Evolutionary conservation across 2,888 invertebrate species (phyloP).

Genomic region (Pseudeuparius sepicola): DNA sequence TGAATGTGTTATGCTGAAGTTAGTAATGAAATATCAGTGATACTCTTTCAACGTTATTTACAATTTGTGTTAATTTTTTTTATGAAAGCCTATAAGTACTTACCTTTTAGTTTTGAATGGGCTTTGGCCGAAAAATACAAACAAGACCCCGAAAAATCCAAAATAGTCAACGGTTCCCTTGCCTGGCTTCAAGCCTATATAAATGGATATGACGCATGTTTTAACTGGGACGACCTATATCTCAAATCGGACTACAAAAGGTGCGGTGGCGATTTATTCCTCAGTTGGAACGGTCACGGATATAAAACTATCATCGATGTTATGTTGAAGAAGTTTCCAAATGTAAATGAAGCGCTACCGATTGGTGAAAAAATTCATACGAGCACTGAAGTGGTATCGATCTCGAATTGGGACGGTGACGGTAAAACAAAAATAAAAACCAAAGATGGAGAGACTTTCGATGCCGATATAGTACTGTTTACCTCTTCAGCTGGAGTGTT

Average conservation of each 20-base stretch:
- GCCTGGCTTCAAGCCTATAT: constrained; percentile 13
- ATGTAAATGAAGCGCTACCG: constrained; percentile 21
- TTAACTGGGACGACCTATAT: constrained; percentile 45
- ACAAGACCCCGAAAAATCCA: constrained; percentile 14
- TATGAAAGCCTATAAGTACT: no score
- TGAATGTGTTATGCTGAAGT: constrained; percentile 22
- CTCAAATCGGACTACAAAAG: constrained; percentile 53
- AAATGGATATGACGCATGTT: constrained; percentile 9
- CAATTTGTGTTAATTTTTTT: no score
- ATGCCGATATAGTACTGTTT: constrained; percentile 51
- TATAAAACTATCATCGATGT: constrained; percentile 55
- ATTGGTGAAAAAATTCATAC: constrained; percentile 27
- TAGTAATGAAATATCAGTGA: constrained; percentile 12
- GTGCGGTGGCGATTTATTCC: constrained; percentile 57
- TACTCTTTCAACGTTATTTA: no score
- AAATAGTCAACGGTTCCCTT: constrained; percentile 13
- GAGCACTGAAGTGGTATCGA: constrained; percentile 24
- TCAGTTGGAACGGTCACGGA: constrained; percentile 64
- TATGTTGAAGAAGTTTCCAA: constrained; percentile 41
- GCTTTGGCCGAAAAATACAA: constrained; percentile 18
- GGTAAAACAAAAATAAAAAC: constrained; percentile 32
- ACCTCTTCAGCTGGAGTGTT: constrained; percentile 38
- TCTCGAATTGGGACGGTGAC: constrained; percentile 19
- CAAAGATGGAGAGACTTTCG: constrained; percentile 40
- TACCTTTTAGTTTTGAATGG: constrained; percentile 10